Evolutionary conservation across 2,797 vertebrate genomes (phyloP), one percentile per base, ranked within the genome.

Genomic region (Rhinichthys osculus): DNA sequence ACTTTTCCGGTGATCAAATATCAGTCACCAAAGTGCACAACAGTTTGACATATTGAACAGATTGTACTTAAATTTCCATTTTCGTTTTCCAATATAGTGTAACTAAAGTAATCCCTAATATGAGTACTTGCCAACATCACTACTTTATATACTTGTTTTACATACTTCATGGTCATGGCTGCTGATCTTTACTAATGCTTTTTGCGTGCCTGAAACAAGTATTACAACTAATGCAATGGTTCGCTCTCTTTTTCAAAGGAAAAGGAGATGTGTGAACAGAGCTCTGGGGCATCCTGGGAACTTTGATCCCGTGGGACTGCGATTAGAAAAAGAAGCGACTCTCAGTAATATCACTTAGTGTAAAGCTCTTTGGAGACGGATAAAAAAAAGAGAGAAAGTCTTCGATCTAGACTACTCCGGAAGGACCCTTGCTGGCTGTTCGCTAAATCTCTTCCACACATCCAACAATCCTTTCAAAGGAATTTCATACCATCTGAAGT

Each of bases 371-470:
- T 81, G 42, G 69, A 80, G 69, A 73, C 4, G 33, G 33, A 73
- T 66, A 21, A 64, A 70, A 76, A 78, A 69, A 72, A 27, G 44
- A 47, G 44, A 47, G 47, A 64, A 81, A 74, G 33, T 27, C 78
- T 73, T 74, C 78, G 9, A 42, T 81, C 69, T 81, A 19, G n/a
- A 83, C 27, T 38, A 30, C 70, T 82, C 69, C 52, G 33, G 69
- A 81, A 85, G 69, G 69, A 81, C 77, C 40, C 70, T 66, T 42
- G 10, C 84, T 79, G 83, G 57, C 64, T 72, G 57, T 85, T 66
- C 57, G 2, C 70, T 81, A 81, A 81, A 85, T 85, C 69, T 73
- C 57, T 50, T 85, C 57, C 84, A 81, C 78, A 85, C 74, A 85
- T 78, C 50, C 66, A 62, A 70, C 66, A 81, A 80, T 81, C 44